A percentile compares a stretch with the other conserved stretches of the same genome.
Evolutionary conservation across 2,888 invertebrate genomes (phyloP).

Genomic region (Athrips mouffetella): DNA sequence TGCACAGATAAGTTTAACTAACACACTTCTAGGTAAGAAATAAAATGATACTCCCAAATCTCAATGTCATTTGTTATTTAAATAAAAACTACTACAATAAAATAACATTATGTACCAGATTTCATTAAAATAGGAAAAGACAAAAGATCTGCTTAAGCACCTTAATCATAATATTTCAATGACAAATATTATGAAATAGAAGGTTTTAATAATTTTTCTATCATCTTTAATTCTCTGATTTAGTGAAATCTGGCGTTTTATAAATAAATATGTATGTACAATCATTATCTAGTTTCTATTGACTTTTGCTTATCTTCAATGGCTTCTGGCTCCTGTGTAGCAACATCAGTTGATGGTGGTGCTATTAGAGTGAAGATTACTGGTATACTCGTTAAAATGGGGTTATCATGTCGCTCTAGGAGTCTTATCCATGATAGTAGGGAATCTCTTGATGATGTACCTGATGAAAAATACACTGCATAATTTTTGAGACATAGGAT

Average conservation of each 20-base stretch:
- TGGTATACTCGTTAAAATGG: conserved; percentile 84
- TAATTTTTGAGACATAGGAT: background rate
- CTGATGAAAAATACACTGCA: conserved; percentile 48
- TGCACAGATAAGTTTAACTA: background rate
- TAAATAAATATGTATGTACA: no score
- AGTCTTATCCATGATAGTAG: conserved; percentile 94
- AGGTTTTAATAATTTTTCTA: no score
- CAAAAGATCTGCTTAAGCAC: no score
- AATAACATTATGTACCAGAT: background rate
- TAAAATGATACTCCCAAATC: background rate
- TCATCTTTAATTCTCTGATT: no score
- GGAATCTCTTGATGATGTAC: conserved; percentile 93
- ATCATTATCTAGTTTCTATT: conserved; percentile 9
- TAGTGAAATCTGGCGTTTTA: no score
- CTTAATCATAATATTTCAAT: no score
- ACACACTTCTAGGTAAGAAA: background rate
- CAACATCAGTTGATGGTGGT: conserved; percentile 68
- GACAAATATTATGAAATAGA: no score
- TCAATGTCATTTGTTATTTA: background rate
- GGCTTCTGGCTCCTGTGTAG: conserved; percentile 52
- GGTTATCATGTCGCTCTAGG: conserved; percentile 86
- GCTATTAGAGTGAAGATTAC: conserved; percentile 90
- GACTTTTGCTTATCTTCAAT: conserved; percentile 32
- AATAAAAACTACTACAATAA: background rate
- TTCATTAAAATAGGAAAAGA: no score